These are phyloP conservation scores for Syngnathus acus DNA, from an alignment of 2,797 vertebrate genomes.

Conservation along the genomic window DNA sequence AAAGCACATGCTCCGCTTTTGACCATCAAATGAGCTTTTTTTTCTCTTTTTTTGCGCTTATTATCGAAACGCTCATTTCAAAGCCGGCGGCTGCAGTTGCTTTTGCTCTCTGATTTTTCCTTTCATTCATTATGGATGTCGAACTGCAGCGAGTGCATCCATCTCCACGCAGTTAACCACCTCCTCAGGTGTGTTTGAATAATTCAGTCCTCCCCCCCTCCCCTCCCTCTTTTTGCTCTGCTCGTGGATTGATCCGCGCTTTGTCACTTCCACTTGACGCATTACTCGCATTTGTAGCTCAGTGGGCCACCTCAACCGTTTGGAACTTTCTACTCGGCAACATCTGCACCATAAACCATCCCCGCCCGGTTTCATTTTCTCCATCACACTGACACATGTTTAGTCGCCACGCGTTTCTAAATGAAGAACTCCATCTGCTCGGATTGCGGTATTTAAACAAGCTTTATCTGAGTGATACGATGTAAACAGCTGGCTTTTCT, in stretches of 20 bases:
- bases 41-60: background rate
- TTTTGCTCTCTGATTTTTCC: background rate
- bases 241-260: conserved; percentile 47
- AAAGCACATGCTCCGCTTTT: background rate
- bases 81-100: background rate
- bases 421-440: background rate
- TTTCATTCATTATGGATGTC: conserved; percentile 51
- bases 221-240: conserved; percentile 22
- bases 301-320: conserved; percentile 41
- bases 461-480: conserved; percentile 4
- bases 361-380: background rate
- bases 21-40: background rate
- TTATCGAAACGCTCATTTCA: background rate
- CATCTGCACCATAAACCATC: conserved; percentile 1
- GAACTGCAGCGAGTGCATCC: conserved; percentile 48
- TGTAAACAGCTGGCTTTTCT: background rate
- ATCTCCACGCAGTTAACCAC: conserved; percentile 52
- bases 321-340: background rate
- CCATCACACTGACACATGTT: background rate
- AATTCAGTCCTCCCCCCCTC: conserved; percentile 50
- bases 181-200: conserved; percentile 65
- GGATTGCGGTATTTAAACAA: conserved; percentile 8
- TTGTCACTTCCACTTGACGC: conserved; percentile 34
- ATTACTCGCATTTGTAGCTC: conserved; percentile 58
- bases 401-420: background rate